Evolutionary conservation across 1,140 invertebrate species (phyloP).

Genomic region (Nilaparvata lugens): DNA sequence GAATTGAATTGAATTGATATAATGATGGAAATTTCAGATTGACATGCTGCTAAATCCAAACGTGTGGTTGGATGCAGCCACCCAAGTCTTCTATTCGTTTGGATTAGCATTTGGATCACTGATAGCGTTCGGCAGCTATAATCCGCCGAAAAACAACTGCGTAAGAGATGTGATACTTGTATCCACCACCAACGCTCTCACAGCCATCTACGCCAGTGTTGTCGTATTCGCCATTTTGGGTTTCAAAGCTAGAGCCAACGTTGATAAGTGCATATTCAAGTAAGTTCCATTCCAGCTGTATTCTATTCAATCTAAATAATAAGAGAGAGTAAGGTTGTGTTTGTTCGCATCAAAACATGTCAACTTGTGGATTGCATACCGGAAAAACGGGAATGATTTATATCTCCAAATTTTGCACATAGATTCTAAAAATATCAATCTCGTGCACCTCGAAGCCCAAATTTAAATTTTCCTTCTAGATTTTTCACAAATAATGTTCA

Average conservation of each 20-base stretch:
- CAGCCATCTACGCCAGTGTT: conserved; percentile 88
- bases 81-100: conserved; percentile 93
- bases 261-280: conserved; percentile 65
- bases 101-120: conserved; percentile 87
- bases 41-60: conserved; percentile 68
- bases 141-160: conserved; percentile 82
- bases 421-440: too few species aligned
- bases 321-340: too few species aligned
- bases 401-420: too few species aligned
- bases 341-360: too few species aligned
- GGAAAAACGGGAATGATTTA: too few species aligned
- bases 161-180: conserved; percentile 82
- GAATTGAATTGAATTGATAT: too few species aligned
- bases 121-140: conserved; percentile 86
- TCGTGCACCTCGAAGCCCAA: too few species aligned
- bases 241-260: conserved; percentile 75
- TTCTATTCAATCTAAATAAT: too few species aligned
- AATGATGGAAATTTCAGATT: conserved; percentile 42
- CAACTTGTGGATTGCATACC: too few species aligned
- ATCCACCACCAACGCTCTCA: conserved; percentile 81
- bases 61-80: conserved; percentile 90
- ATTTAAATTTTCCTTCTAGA: too few species aligned
- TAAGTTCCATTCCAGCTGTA: too few species aligned
- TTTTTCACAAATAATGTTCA: too few species aligned
- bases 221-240: conserved; percentile 83